Percentiles rank a stretch among this genome's conserved stretches.
Evolutionary conservation across 2,888 invertebrate genomes (phyloP).

Genomic region (Hypercompe scribonia): DNA sequence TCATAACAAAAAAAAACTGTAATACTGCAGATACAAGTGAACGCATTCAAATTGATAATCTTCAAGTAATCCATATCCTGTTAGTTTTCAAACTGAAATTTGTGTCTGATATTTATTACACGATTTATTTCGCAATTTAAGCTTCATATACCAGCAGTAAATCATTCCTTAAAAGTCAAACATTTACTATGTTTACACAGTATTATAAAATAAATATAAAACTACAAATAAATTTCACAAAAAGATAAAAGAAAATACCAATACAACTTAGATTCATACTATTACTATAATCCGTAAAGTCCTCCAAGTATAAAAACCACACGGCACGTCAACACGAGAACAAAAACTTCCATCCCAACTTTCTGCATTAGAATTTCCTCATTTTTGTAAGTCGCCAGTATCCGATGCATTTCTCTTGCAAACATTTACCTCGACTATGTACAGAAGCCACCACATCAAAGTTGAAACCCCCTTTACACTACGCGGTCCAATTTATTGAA

Average conservation of each 20-base stretch:
- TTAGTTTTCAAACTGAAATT: too few species aligned
- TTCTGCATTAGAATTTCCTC: constrained; percentile 33
- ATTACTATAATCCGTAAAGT: not conserved
- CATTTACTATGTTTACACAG: too few species aligned
- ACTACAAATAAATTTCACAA: too few species aligned
- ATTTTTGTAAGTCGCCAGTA: constrained; percentile 44
- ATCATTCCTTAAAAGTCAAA: too few species aligned
- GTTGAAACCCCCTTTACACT: constrained; percentile 37
- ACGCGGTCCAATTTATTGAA: constrained; percentile 64
- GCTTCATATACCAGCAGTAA: too few species aligned
- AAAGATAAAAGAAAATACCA: not conserved
- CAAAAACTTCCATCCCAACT: constrained; percentile 15
- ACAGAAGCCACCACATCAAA: constrained; percentile 54
- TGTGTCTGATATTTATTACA: too few species aligned
- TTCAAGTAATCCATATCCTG: too few species aligned
- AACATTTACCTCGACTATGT: constrained; percentile 46
- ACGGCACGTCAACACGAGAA: constrained; percentile 13
- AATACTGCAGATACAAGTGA: too few species aligned
- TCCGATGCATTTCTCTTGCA: constrained; percentile 35
- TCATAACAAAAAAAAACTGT: too few species aligned
- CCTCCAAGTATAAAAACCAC: constrained; percentile 6
- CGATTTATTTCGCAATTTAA: too few species aligned
- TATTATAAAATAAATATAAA: too few species aligned
- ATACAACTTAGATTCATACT: constrained; percentile 1
- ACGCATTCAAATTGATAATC: too few species aligned